These are phyloP conservation scores for Reticulitermes lucifugus DNA, from an alignment of 2,888 invertebrate genomes.

Conservation along the genomic window DNA sequence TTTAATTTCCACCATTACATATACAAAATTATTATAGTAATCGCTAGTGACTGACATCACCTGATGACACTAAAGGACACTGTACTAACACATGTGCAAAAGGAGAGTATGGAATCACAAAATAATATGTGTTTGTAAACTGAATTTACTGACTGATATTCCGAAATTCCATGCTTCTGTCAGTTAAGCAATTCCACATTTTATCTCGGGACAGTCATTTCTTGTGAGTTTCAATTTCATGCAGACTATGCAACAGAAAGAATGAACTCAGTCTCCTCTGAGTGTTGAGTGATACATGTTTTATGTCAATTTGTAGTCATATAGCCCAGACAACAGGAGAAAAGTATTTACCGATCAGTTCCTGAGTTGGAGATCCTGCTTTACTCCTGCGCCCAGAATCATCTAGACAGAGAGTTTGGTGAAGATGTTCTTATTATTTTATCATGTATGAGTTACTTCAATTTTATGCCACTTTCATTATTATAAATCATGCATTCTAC, in stretches of 20 bases:
- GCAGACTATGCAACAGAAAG: conserved; percentile 9
- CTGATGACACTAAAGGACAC: too few relatives aligned
- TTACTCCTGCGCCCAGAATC: conserved; percentile 61
- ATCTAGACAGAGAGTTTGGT: conserved; percentile 58
- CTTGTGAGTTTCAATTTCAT: background rate
- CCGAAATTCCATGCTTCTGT: too few relatives aligned
- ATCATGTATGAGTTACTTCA: background rate
- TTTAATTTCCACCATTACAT: too few relatives aligned
- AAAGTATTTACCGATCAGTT: conserved; percentile 59
- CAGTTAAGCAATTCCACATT: too few relatives aligned
- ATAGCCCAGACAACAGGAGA: conserved; percentile 44
- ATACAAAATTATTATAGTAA: too few relatives aligned
- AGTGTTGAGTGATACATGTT: conserved; percentile 9
- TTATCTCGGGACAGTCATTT: conserved; percentile 7
- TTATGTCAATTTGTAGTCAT: conserved; percentile 7
- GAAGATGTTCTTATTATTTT: conserved; percentile 43
- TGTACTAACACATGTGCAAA: too few relatives aligned
- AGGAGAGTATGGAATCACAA: too few relatives aligned
- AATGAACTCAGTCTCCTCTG: conserved; percentile 16
- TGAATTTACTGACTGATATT: too few relatives aligned
- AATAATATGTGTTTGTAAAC: too few relatives aligned
- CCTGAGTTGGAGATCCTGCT: conserved; percentile 59
- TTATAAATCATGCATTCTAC: background rate
- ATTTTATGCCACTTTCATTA: conserved; percentile 17
- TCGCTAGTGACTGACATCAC: too few relatives aligned